Percentiles rank a stretch among this genome's conserved stretches.
Conservation (phyloP, 2,797 vertebrate genomes). For the Antrozous pallidus region DNA sequence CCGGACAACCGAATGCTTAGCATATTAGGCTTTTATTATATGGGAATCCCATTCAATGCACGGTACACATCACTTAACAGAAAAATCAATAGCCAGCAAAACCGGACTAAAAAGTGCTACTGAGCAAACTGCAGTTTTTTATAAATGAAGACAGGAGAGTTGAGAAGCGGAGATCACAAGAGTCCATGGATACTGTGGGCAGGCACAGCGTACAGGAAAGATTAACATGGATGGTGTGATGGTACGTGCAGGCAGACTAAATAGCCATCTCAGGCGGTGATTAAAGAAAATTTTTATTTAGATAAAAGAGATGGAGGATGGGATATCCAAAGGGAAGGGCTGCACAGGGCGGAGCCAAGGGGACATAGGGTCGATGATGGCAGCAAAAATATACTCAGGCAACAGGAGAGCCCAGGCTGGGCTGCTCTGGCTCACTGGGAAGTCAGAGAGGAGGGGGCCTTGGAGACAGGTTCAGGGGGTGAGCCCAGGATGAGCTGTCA, state of each 20-base stretch:
- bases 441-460: neutral
- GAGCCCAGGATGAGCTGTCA: neutral
- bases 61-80: neutral
- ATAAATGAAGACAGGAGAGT: neutral
- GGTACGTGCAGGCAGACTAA: too few relatives aligned
- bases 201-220: neutral
- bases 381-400: too few relatives aligned
- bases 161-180: neutral
- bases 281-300: too few relatives aligned
- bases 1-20: too few relatives aligned
- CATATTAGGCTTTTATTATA: too few relatives aligned
- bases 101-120: neutral
- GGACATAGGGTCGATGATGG: too few relatives aligned
- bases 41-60: neutral
- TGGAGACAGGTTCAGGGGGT: neutral
- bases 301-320: too few relatives aligned
- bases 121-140: neutral
- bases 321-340: too few relatives aligned
- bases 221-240: too few relatives aligned
- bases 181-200: neutral
- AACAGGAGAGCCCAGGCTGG: too few relatives aligned
- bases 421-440: neutral
- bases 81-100: slow-evolving; percentile 34
- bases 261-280: too few relatives aligned
- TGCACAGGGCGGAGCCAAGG: too few relatives aligned